Base-by-base conservation (phyloP, 2,113 vertebrate genomes). In the Plecturocebus donacophilus region DNA sequence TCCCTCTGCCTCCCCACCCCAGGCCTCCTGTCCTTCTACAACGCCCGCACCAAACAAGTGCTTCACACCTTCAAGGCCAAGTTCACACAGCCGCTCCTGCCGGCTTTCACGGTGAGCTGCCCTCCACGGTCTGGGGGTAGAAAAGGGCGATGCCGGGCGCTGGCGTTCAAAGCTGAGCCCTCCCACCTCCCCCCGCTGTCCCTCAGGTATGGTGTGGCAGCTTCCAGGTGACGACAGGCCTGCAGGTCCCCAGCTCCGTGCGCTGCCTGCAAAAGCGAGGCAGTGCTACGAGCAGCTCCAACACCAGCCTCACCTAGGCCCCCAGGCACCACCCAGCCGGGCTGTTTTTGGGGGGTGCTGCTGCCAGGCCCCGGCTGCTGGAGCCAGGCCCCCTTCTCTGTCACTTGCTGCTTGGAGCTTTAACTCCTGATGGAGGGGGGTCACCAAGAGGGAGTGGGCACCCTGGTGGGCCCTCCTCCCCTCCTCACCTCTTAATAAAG, bases 11-110 rank as follows among this genome's bases (percentile, higher is more conserved):
- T 38, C 47, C n/a, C 54, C 10, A 8, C 42, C 17, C 0, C 98
- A 99, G 99, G 99, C 30, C 98, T 99, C 32, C 98, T 99, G 95
- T 99, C 99, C n/a, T 99, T 99, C 98, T 99, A 99, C 99, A 99
- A 99, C 0, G 98, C 99, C 97, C 99, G 99, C 86, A 99, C 98
- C 58, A 99, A 99, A 98, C 99, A 99, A 97, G 98, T 99, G 95
- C 99, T 99, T 86, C 99, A 99, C 98, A 99, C 99, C 5, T 99
- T 99, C 96, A 99, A 99, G 98, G 98, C 99, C 76, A 99, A 99
- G 98, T 99, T 99, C 98, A 99, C 99, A 0, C 99, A 99, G 98
- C 99, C 99, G 0, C 98, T 99, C 87, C 98, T 99, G 85, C 99
- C 99, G 0, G 99, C 99, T 6, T 99, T 99, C 98, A 99, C 99